Conservation (phyloP, 2,888 invertebrate genomes). For the Drosophila diplacantha region DNA sequence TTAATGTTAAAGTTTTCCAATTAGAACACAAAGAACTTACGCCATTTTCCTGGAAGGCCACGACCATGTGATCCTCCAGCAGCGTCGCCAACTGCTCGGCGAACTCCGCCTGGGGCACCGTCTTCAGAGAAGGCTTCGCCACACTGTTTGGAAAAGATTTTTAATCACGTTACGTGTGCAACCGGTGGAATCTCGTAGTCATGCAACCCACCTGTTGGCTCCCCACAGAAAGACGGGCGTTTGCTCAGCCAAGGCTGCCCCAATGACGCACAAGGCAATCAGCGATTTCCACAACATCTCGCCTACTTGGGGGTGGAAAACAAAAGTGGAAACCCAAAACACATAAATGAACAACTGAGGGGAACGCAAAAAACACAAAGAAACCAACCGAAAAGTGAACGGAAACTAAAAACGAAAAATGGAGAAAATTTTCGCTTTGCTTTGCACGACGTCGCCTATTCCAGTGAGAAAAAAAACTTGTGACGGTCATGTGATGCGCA, state of each 20-base stretch:
- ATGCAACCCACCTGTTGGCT: conserved; percentile 69
- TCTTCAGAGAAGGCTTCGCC: conserved; percentile 65
- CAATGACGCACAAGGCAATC: conserved; percentile 69
- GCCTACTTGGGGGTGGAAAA: conserved; percentile 44
- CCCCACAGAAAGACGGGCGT: conserved; percentile 83
- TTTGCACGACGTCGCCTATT: conserved; percentile 65
- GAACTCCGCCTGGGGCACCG: conserved; percentile 68
- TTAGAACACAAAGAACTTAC: conserved; percentile 71
- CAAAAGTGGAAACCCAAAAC: conserved; percentile 15
- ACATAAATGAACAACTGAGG: conserved; percentile 50
- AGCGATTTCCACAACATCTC: conserved; percentile 72
- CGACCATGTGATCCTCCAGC: conserved; percentile 75
- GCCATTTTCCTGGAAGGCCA: conserved; percentile 79
- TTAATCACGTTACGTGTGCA: conserved; percentile 7
- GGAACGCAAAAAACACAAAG: conserved; percentile 35
- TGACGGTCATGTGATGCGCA: conserved; percentile 76
- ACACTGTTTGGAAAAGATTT: conserved; percentile 44
- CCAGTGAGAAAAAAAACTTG: conserved; percentile 75
- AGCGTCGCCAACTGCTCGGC: conserved; percentile 53
- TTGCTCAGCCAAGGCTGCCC: conserved; percentile 74
- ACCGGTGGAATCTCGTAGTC: conserved; percentile 12
- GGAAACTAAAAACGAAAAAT: conserved; percentile 67
- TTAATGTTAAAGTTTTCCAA: not conserved
- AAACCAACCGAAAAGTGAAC: conserved; percentile 66
- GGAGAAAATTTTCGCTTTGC: conserved; percentile 57